A percentile compares a stretch with the other conserved stretches of the same genome.
Evolutionary conservation across 2,113 vertebrate genomes (phyloP).

Genomic region (Pica pica): DNA sequence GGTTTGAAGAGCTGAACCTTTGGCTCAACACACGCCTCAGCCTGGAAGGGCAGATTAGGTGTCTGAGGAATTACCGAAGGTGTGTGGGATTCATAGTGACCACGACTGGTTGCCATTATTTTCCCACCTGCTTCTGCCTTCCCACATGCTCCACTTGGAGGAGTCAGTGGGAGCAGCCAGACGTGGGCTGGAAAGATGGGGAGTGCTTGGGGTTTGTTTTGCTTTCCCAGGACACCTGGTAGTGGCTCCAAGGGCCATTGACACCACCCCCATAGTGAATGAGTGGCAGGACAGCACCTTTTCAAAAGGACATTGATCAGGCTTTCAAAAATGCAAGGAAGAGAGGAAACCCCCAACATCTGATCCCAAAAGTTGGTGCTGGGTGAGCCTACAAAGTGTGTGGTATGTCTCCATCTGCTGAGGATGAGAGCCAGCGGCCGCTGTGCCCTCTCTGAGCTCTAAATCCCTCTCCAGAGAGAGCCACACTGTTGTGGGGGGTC

Average conservation of each 20-base stretch:
- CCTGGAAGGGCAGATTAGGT: constrained; percentile 57
- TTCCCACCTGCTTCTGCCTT: constrained; percentile 39
- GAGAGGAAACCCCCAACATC: background rate
- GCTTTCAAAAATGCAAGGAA: background rate
- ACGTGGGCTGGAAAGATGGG: background rate
- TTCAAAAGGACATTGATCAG: rapidly evolving
- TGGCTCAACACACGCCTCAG: constrained; percentile 26
- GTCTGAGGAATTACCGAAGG: constrained; percentile 45
- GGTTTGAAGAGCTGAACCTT: constrained; percentile 38
- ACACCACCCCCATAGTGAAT: rapidly evolving
- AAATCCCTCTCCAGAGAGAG: background rate
- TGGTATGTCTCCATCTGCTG: constrained; percentile 45
- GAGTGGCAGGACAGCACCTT: background rate
- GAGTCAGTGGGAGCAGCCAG: background rate
- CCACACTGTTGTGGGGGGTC: background rate
- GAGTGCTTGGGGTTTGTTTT: background rate
- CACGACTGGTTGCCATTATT: constrained; percentile 30
- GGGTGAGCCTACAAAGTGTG: background rate
- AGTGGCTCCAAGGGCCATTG: background rate
- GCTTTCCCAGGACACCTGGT: background rate
- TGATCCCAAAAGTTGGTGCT: background rate
- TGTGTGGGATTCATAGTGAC: constrained; percentile 50
- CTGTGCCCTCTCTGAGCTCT: background rate
- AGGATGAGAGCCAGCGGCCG: background rate
- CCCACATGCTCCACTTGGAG: background rate